Base-by-base conservation (phyloP, 1,140 invertebrate genomes). In the Ceratitis capitata region DNA sequence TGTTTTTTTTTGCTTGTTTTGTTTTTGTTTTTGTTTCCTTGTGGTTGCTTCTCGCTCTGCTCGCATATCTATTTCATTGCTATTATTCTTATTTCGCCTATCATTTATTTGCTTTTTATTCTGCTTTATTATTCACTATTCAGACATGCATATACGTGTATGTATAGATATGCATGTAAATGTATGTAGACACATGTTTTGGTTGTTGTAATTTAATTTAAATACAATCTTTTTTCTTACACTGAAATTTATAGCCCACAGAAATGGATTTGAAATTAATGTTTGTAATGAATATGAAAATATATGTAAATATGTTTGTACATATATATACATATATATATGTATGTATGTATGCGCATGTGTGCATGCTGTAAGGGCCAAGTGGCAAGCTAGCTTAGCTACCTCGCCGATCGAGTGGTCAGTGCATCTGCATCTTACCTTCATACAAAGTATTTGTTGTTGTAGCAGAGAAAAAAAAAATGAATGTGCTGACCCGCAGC, bases 201-300 rank as follows among this genome's bases (percentile, higher is more conserved):
- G n/a, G n/a, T 69, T 69, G 29, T 69, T 69, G 61, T 69, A 69
- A 69, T 69, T 69, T 69, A 69, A 69, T 69, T 69, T 69, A 69
- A 69, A 69, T 69, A 69, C 61, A 69, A 69, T 35, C 35, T 69
- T 12, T 35, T 69, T 35, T 69, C 39, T 32, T n/a, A 19, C 35
- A 19, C 29, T 69, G 7, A 69, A 69, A 69, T 69, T 39, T 69
- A 69, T 69, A 32, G 32, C 32, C n/a, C 61, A 69, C 32, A 69
- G 32, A 35, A 69, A 69, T 69, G 61, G 61, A 39, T 39, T 69
- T 69, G 32, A 69, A 69, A 69, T 69, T 69, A 69, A 69, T 69
- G 61, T 29, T 14, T 14, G 39, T 47, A 39, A 69, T 69, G 19
- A 10, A 16, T 6, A 19, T 32, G n/a, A 35, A 16, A 1, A 35